phyloP scores from a whole-genome alignment of 2,888 invertebrate genomes.

The Agriotes lineatus region DNA sequence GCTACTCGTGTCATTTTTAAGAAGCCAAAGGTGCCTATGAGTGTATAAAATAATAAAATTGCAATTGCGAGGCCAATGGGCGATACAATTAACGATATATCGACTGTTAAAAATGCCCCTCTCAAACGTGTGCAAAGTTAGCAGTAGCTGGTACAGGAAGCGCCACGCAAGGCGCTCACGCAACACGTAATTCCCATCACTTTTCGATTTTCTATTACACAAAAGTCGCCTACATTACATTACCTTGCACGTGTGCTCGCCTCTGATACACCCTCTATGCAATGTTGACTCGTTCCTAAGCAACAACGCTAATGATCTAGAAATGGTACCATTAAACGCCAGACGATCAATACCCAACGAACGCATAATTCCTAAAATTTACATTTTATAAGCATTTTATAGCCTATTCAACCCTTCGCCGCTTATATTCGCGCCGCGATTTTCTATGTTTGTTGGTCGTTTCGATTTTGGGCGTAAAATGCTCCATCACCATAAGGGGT shows the following conservation, averaged over 20 bases:
- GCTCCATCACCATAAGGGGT: no score
- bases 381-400: no score
- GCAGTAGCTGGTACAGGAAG: conserved; percentile 37
- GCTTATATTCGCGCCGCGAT: no score
- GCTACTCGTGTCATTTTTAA: neutral
- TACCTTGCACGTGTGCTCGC: conserved; percentile 41
- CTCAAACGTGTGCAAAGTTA: neutral
- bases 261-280: conserved; percentile 24
- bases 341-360: neutral
- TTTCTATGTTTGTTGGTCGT: no score
- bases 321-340: neutral
- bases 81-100: neutral
- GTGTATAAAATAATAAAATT: neutral
- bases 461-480: no score
- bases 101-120: neutral
- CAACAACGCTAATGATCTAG: conserved; percentile 22
- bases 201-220: conserved; percentile 42
- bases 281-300: conserved; percentile 39
- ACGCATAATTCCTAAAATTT: no score
- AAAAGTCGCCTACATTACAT: conserved; percentile 40
- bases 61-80: neutral
- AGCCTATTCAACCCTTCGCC: no score
- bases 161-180: conserved; percentile 40
- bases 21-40: neutral
- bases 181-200: conserved; percentile 37